Conservation (phyloP, 2,113 vertebrate species). For the Bufo bufo region DNA sequence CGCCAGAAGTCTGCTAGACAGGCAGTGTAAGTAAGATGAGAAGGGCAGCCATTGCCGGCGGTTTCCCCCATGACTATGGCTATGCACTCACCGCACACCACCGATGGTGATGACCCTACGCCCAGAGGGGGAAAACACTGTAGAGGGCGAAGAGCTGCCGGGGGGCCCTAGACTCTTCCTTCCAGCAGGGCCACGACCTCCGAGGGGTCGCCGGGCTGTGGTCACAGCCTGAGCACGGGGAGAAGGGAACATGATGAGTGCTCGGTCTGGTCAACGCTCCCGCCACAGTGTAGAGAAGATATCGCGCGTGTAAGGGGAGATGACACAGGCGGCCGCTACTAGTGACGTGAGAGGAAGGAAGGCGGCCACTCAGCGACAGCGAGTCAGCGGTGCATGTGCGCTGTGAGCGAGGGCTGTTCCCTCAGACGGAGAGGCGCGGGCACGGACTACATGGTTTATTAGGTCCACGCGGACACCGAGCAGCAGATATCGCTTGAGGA, state of each 20-base stretch:
- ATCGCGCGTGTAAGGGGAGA: rapidly evolving
- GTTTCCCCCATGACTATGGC: no score
- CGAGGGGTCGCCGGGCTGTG: constrained; percentile 63
- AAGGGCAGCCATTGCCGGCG: no score
- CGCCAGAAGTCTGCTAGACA: no score
- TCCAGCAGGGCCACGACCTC: constrained; percentile 61
- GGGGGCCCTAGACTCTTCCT: constrained; percentile 61
- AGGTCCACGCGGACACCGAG: neutral
- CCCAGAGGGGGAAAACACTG: constrained; percentile 69
- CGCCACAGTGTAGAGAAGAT: rapidly evolving
- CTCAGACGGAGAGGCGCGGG: neutral
- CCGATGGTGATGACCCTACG: constrained; percentile 66
- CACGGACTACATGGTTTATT: neutral
- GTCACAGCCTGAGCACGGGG: constrained; percentile 67
- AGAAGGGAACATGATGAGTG: constrained; percentile 68
- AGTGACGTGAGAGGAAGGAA: neutral
- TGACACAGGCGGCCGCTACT: neutral
- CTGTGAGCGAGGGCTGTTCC: neutral
- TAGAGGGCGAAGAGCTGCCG: neutral
- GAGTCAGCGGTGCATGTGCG: neutral
- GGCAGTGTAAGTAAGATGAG: no score
- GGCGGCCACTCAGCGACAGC: neutral
- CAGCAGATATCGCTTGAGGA: no score
- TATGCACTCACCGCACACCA: constrained; percentile 69
- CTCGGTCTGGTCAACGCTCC: neutral